Conservation (phyloP, 37 sponge, comb jelly and placozoan genomes). For the Petrosia ficiformis region DNA sequence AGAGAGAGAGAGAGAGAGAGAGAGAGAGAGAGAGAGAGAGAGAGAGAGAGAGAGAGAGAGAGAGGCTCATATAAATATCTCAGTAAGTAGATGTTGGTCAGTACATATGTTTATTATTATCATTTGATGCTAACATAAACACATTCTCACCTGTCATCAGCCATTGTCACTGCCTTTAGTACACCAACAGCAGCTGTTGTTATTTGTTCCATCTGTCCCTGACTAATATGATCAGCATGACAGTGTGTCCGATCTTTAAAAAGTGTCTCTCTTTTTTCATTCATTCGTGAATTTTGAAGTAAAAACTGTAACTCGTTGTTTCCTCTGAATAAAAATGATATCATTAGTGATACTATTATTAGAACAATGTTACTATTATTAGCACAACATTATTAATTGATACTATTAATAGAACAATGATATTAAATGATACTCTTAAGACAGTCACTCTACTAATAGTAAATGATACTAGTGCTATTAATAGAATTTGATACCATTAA, state of each 20-base stretch:
- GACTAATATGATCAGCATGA: slow-evolving; percentile 88
- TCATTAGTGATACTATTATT: too few species aligned
- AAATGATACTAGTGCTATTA: too few species aligned
- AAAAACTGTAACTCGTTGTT: slow-evolving; percentile 40
- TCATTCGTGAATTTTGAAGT: slow-evolving; percentile 38
- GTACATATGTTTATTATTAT: not conserved
- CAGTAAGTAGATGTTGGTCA: not conserved
- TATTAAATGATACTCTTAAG: too few species aligned
- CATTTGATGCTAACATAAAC: too few species aligned
- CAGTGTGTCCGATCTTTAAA: slow-evolving; percentile 91
- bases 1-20: slow-evolving; percentile 7
- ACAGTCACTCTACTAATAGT: too few species aligned
- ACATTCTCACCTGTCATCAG: too few species aligned
- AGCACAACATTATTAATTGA: too few species aligned
- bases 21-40: slow-evolving; percentile 1
- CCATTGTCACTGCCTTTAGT: slow-evolving; percentile 78
- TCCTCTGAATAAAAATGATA: slow-evolving; percentile 14
- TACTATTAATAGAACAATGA: too few species aligned
- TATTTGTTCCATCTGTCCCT: slow-evolving; percentile 46
- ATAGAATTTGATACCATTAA: too few species aligned
- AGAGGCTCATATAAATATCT: not conserved
- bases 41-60: slow-evolving; percentile 7
- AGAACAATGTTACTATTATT: not conserved
- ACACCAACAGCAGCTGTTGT: slow-evolving; percentile 95
- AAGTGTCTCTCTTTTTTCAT: slow-evolving; percentile 82